Conservation (phyloP, 2,888 invertebrate genomes). For the Perizoma affinitatum region DNA sequence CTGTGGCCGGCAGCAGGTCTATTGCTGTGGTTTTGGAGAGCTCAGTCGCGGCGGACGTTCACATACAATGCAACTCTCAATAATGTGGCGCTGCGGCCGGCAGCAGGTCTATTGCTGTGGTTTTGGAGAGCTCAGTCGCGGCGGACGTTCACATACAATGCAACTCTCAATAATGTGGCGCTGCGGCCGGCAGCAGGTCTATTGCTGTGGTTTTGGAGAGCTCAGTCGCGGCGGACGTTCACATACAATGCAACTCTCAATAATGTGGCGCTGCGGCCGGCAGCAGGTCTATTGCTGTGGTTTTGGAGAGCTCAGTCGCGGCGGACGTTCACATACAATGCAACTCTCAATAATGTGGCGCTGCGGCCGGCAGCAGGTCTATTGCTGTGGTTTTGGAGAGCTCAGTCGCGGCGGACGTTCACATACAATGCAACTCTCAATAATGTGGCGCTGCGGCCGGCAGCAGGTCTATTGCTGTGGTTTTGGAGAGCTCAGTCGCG, state of each 20-base stretch:
- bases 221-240: constrained; percentile 1
- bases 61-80: constrained; percentile 11
- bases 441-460: neutral
- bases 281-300: constrained; percentile 16
- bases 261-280: neutral
- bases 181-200: constrained; percentile 7
- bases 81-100: neutral
- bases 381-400: constrained; percentile 13
- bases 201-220: constrained; percentile 13
- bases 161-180: constrained; percentile 15
- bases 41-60: constrained; percentile 1
- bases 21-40: constrained; percentile 13
- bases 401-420: constrained; percentile 1
- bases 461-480: constrained; percentile 16
- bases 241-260: constrained; percentile 11
- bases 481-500: constrained; percentile 7
- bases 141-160: neutral
- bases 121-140: constrained; percentile 7
- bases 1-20: constrained; percentile 8
- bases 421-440: constrained; percentile 11
- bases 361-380: constrained; percentile 7
- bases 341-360: constrained; percentile 15
- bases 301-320: constrained; percentile 7
- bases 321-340: neutral
- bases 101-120: constrained; percentile 16